Evolutionary conservation across 2,888 invertebrate genomes (phyloP).

Genomic region (Stenoptilia bipunctidactyla): DNA sequence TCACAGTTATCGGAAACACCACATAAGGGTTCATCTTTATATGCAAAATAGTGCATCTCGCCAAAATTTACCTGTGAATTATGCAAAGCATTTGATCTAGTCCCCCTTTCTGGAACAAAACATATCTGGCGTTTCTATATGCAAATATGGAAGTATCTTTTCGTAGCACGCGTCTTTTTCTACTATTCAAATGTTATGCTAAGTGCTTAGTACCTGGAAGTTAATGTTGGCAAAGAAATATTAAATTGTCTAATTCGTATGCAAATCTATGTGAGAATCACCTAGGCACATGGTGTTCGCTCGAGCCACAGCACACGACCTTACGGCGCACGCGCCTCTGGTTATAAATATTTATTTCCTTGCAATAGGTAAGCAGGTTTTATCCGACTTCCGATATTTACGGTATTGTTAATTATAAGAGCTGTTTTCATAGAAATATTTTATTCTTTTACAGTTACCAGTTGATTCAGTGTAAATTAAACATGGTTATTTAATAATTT

Average conservation of each 20-base stretch:
- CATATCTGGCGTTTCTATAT: constrained; percentile 15
- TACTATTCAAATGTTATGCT: constrained; percentile 50
- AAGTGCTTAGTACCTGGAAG: constrained; percentile 51
- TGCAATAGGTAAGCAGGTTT: background rate
- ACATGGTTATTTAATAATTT: constrained; percentile 15
- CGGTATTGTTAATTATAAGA: no score
- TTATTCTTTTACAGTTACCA: no score
- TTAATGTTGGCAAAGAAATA: constrained; percentile 47
- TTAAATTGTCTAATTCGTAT: constrained; percentile 51
- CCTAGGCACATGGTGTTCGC: constrained; percentile 33
- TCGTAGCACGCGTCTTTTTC: constrained; percentile 42
- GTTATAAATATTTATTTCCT: background rate
- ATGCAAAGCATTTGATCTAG: constrained; percentile 21
- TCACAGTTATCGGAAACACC: constrained; percentile 3
- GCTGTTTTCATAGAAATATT: no score
- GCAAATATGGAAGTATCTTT: constrained; percentile 28
- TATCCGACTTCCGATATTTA: background rate
- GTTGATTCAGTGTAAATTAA: no score
- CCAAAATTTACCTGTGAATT: constrained; percentile 18
- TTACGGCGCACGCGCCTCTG: constrained; percentile 26
- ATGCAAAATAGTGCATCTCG: constrained; percentile 20
- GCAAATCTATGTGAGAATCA: constrained; percentile 53
- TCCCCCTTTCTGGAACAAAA: constrained; percentile 8
- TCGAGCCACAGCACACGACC: constrained; percentile 30
- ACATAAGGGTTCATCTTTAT: constrained; percentile 12